Percentiles rank a stretch among this genome's conserved stretches.
These are phyloP conservation scores for Tenualosa ilisha DNA, from an alignment of 2,797 vertebrate species.

Conservation along the genomic window DNA sequence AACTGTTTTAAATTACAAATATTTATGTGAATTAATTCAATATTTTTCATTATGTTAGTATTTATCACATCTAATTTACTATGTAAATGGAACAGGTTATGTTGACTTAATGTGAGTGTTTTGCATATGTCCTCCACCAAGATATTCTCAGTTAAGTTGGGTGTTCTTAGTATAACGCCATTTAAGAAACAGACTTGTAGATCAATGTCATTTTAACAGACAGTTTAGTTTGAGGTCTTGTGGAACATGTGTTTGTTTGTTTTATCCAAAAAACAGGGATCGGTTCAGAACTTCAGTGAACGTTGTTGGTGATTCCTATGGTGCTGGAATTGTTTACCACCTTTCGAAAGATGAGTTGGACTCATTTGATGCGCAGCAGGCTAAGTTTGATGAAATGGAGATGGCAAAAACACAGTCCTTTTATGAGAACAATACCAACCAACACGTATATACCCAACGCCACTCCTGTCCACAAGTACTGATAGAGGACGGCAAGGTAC, in stretches of 20 bases:
- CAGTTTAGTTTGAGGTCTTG: slow-evolving; percentile 10
- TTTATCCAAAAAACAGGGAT: slow-evolving; percentile 75
- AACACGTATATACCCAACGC: slow-evolving; percentile 89
- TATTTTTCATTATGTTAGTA: background rate
- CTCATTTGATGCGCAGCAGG: slow-evolving; percentile 85
- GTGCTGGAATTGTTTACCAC: slow-evolving; percentile 96
- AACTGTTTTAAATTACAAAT: background rate
- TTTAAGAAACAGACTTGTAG: background rate
- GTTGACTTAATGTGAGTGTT: no score
- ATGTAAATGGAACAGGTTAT: no score
- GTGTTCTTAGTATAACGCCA: background rate
- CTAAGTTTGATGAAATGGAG: slow-evolving; percentile 85
- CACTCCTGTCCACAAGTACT: slow-evolving; percentile 84
- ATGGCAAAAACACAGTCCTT: slow-evolving; percentile 90
- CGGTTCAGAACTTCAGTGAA: slow-evolving; percentile 98
- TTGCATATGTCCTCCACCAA: background rate
- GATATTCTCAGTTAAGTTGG: background rate
- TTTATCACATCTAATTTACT: background rate
- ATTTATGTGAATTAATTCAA: background rate
- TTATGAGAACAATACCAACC: slow-evolving; percentile 94
- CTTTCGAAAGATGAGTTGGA: slow-evolving; percentile 94
- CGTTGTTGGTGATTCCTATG: slow-evolving; percentile 96
- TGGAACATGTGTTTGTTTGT: slow-evolving; percentile 38
- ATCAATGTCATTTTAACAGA: background rate
- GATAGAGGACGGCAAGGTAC: slow-evolving; percentile 99